Conservation (phyloP, 2,888 invertebrate genomes). For the Plutella xylostella region DNA sequence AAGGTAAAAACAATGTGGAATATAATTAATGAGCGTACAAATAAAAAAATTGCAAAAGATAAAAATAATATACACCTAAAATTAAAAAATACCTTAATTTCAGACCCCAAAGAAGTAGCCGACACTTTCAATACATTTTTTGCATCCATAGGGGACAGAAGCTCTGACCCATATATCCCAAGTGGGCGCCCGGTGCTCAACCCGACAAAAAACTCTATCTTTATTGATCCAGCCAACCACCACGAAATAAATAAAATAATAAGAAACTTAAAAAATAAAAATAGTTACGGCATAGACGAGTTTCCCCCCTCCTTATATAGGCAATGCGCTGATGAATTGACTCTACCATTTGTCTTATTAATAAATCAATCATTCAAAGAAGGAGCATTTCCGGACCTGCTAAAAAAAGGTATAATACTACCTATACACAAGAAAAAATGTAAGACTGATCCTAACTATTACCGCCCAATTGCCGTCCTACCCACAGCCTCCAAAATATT, state of each 20-base stretch:
- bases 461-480: too few species aligned
- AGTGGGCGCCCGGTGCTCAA: background rate
- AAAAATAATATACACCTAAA: too few species aligned
- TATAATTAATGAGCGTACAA: constrained; percentile 10
- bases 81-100: background rate
- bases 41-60: constrained; percentile 6
- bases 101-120: background rate
- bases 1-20: constrained; percentile 15
- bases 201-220: background rate
- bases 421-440: background rate
- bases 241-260: background rate
- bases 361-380: background rate
- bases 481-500: too few species aligned
- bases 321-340: background rate
- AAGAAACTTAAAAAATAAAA: background rate
- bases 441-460: background rate
- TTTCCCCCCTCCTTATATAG: background rate
- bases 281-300: background rate
- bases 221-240: background rate
- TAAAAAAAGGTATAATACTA: background rate
- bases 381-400: background rate
- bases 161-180: background rate
- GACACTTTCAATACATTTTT: background rate
- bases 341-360: background rate
- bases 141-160: background rate